Conservation (phyloP, 2,113 vertebrate species). For the Leucopternis melanops region DNA sequence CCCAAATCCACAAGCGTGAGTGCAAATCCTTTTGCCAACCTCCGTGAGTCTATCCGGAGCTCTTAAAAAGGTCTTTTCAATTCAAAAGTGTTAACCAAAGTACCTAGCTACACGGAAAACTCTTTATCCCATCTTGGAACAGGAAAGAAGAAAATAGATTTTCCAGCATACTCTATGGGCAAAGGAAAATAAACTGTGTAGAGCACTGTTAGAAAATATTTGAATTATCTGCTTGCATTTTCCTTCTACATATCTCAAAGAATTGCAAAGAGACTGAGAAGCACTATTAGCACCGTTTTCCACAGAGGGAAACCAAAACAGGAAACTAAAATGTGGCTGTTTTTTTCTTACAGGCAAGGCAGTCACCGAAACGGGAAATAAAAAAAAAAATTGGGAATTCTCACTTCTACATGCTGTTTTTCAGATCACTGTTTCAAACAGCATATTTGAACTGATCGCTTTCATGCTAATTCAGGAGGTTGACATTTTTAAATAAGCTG, state of each 20-base stretch:
- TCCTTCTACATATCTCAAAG: not conserved
- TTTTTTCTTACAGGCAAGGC: not conserved
- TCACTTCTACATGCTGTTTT: not conserved
- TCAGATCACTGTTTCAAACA: not conserved
- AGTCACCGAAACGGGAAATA: not conserved
- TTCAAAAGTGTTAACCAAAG: not conserved
- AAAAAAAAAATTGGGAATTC: not conserved
- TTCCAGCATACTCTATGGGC: not conserved
- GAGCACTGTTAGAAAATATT: not conserved
- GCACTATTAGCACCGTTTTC: not conserved
- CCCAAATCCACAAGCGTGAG: rapidly evolving
- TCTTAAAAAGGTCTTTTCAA: not conserved
- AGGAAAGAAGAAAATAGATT: not conserved
- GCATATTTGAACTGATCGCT: not conserved
- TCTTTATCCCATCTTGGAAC: not conserved
- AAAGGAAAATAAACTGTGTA: not conserved
- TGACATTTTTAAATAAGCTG: not conserved
- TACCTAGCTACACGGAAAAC: not conserved
- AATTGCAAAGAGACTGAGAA: not conserved
- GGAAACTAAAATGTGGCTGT: not conserved
- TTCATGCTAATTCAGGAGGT: not conserved
- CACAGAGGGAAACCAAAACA: not conserved
- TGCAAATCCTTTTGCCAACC: not conserved
- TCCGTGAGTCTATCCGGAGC: not conserved
- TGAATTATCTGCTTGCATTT: not conserved